Evolutionary conservation across 2,888 invertebrate genomes (phyloP).

Genomic region (Andricus quercusramuli): DNA sequence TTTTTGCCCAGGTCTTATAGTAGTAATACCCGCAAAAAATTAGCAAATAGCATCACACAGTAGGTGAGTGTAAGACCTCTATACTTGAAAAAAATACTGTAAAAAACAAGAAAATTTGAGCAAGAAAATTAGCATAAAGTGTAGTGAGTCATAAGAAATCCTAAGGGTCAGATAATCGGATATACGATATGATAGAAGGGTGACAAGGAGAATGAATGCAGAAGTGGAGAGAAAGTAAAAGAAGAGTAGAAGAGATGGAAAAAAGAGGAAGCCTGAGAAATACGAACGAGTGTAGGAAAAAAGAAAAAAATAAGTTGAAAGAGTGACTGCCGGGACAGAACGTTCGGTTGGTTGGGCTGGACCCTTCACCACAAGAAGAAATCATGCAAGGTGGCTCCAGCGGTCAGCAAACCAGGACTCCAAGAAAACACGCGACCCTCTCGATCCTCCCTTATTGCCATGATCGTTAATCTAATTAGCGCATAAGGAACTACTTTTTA

Average conservation of each 20-base stretch:
- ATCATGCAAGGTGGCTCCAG: constrained; percentile 54
- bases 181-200: neutral
- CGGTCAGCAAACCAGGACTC: constrained; percentile 47
- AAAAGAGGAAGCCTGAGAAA: constrained; percentile 49
- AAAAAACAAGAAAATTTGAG: no score
- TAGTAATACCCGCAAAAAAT: no score
- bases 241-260: constrained; percentile 36
- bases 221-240: constrained; percentile 34
- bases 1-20: no score
- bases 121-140: no score
- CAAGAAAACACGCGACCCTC: constrained; percentile 48
- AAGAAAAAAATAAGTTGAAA: constrained; percentile 49
- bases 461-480: constrained; percentile 51
- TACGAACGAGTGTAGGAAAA: constrained; percentile 55
- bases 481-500: neutral
- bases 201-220: constrained; percentile 3
- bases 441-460: constrained; percentile 50
- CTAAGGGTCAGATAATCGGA: neutral
- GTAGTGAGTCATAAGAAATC: neutral
- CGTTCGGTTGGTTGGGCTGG: constrained; percentile 33
- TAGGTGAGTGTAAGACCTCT: no score
- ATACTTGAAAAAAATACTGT: no score
- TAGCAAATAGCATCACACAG: no score
- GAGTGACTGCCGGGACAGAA: constrained; percentile 32
- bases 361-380: constrained; percentile 46